Evolutionary conservation across 2,113 vertebrate genomes (phyloP).

Genomic region (Gobiocypris rarus): DNA sequence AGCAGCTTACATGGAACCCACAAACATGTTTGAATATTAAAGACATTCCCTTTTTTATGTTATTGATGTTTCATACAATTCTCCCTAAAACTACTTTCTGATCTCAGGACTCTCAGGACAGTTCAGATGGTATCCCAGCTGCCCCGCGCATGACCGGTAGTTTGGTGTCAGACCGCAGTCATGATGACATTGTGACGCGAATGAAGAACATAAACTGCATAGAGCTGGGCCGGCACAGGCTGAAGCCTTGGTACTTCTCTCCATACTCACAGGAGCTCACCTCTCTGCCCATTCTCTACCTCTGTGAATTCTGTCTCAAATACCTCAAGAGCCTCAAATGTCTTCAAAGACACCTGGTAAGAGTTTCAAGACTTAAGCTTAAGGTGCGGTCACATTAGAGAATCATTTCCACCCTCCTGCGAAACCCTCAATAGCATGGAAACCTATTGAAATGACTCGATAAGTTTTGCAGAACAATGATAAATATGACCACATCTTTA

Average conservation of each 20-base stretch:
- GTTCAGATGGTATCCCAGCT: slow-evolving; percentile 88
- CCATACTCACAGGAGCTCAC: slow-evolving; percentile 94
- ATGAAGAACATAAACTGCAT: slow-evolving; percentile 98
- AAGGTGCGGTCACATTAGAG: background rate
- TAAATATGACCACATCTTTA: background rate
- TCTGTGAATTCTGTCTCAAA: slow-evolving; percentile 97
- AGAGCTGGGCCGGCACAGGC: slow-evolving; percentile 89
- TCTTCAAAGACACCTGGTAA: slow-evolving; percentile 93
- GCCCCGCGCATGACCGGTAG: slow-evolving; percentile 93
- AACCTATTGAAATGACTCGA: background rate
- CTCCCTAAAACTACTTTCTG: slow-evolving; percentile 4
- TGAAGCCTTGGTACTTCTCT: slow-evolving; percentile 97
- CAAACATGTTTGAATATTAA: background rate
- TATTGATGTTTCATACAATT: background rate
- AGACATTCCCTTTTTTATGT: background rate
- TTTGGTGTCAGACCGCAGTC: slow-evolving; percentile 91
- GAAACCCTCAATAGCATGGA: background rate
- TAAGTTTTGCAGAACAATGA: background rate
- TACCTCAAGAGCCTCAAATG: slow-evolving; percentile 94
- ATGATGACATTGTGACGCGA: slow-evolving; percentile 93
- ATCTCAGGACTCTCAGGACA: slow-evolving; percentile 91
- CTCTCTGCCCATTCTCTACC: slow-evolving; percentile 88
- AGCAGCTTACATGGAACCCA: background rate
- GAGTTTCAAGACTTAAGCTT: slow-evolving; percentile 43
- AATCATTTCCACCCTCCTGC: background rate